A percentile compares a stretch with the other conserved stretches of the same genome.
Conservation (phyloP, 2,113 vertebrate genomes). For the Solea senegalensis region DNA sequence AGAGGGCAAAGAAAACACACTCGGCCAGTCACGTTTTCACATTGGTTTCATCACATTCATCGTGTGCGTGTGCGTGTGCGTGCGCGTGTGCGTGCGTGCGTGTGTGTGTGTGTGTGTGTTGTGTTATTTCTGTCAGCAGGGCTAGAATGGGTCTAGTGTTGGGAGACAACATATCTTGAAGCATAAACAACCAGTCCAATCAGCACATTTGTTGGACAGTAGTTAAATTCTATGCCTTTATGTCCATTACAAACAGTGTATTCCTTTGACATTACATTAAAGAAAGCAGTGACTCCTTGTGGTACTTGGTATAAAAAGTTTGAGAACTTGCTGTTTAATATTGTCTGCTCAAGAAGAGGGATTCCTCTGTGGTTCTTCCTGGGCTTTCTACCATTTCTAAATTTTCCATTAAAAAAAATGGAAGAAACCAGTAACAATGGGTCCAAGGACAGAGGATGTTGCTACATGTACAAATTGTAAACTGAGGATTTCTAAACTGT, state of each 20-base stretch:
- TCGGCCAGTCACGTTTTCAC: conserved; percentile 9
- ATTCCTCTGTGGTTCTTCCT: too few relatives aligned
- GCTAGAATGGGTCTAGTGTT: neutral
- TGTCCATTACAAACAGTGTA: neutral
- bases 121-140: neutral
- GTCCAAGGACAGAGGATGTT: too few relatives aligned
- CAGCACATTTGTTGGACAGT: neutral
- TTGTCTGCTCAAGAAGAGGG: too few relatives aligned
- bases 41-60: conserved; percentile 26
- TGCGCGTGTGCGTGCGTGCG: neutral
- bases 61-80: neutral
- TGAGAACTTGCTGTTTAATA: too few relatives aligned
- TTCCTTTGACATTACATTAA: neutral
- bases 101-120: neutral
- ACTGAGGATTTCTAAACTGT: too few relatives aligned
- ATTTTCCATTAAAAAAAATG: too few relatives aligned
- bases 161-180: neutral
- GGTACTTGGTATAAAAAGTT: too few relatives aligned
- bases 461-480: too few relatives aligned
- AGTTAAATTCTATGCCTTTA: neutral
- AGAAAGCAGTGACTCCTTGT: neutral
- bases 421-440: too few relatives aligned
- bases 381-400: too few relatives aligned
- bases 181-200: neutral
- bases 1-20: conserved; percentile 40